Conservation (phyloP, 2,888 invertebrate genomes). For the Tigriopus californicus region DNA sequence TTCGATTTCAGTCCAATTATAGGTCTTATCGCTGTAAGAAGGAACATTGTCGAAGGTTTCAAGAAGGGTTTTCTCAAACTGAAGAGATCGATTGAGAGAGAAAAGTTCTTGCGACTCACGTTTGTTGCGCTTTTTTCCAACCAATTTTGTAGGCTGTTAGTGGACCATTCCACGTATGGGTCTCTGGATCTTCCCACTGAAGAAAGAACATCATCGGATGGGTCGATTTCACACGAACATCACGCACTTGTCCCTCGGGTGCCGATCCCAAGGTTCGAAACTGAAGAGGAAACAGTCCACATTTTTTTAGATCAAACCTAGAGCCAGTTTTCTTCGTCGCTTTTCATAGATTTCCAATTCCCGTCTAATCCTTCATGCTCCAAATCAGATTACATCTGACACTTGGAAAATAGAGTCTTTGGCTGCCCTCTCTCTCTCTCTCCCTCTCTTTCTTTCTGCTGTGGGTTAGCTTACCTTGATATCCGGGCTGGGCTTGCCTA, state of each 20-base stretch:
- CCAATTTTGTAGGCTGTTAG: neutral
- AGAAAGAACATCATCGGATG: neutral
- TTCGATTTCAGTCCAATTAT: neutral
- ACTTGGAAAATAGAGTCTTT: neutral
- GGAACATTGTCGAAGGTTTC: neutral
- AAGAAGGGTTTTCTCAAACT: neutral
- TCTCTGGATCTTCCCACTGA: conserved; percentile 4
- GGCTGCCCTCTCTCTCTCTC: neutral
- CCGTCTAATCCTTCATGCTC: too few relatives aligned
- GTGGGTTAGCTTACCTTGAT: conserved; percentile 3
- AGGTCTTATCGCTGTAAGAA: neutral
- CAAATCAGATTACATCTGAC: neutral
- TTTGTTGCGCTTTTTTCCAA: neutral
- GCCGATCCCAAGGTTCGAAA: neutral
- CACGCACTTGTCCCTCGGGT: neutral
- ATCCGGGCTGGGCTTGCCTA: neutral
- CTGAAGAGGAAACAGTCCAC: neutral
- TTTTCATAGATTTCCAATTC: neutral
- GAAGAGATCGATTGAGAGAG: neutral
- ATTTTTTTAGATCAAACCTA: neutral
- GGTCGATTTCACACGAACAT: neutral
- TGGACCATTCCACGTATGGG: conserved; percentile 2
- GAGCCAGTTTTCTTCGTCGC: neutral
- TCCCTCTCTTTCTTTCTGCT: neutral
- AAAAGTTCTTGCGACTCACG: neutral